Conservation (phyloP, 2,113 vertebrate genomes). For the Colossoma macropomum region DNA sequence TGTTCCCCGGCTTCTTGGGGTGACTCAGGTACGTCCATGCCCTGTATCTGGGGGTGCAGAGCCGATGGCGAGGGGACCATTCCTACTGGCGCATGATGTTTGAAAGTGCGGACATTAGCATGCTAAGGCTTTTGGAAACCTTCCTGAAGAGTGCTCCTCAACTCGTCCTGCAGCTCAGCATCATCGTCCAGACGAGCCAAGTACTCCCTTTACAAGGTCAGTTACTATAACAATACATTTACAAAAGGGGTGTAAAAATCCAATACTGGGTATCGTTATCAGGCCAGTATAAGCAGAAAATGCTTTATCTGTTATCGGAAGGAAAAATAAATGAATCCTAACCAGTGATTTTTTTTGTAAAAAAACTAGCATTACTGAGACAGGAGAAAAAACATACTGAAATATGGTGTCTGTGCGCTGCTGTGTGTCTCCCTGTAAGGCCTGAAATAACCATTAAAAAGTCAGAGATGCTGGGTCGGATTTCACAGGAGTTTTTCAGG, state of each 20-base stretch:
- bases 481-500: too few species aligned
- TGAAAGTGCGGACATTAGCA: constrained; percentile 94
- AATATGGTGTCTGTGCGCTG: too few species aligned
- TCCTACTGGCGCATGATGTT: constrained; percentile 98
- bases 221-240: constrained; percentile 52
- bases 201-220: constrained; percentile 90
- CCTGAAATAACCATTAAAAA: too few species aligned
- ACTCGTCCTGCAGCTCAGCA: constrained; percentile 97
- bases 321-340: too few species aligned
- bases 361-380: too few species aligned
- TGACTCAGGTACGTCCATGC: constrained; percentile 87
- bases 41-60: constrained; percentile 95
- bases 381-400: too few species aligned
- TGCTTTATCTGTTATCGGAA: too few species aligned
- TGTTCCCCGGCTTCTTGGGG: background rate
- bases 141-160: constrained; percentile 99
- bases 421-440: too few species aligned
- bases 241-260: background rate
- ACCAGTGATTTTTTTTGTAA: too few species aligned
- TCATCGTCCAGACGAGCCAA: constrained; percentile 85
- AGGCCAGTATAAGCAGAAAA: too few species aligned
- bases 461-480: too few species aligned
- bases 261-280: background rate
- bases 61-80: constrained; percentile 92
- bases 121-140: constrained; percentile 94